Evolutionary conservation across 2,113 vertebrate species (phyloP), one percentile per base, ranked within the genome.

Genomic region (Mus spicilegus): DNA sequence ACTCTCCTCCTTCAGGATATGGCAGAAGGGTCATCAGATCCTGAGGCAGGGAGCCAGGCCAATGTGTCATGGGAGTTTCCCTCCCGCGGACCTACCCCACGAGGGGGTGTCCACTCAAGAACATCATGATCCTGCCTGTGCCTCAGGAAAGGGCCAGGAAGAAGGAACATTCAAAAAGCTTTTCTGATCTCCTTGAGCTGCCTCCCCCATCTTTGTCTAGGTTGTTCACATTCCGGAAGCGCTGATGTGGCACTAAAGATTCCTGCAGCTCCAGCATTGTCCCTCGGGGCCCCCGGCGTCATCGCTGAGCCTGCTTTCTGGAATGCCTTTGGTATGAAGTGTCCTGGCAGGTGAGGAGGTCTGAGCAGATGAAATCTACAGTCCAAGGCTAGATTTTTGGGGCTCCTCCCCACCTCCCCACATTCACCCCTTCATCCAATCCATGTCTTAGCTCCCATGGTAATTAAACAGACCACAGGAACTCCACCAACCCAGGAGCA

Each of bases 161-260:
- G 1, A 0, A 39, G 69, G 69, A 54, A n/a, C 54, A 19, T 56
- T 95, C 81, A 61, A 24, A 72, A 95, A 86, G 67, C n/a, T 65
- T 30, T 95, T 89, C 82, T 87, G 63, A 80, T 49, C 69, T 86
- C 30, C 46, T 7, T 0, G 39, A 69, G 63, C 7, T 13, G 16
- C 51, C 81, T 36, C 61, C 49, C 54, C 42, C 56, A 4, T 77
- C 2, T 33, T 65, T 28, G 91, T 92, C 93, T 90, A 92, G 92
- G 92, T 87, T 93, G 78, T 58, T 94, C 86, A 93, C 97, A 97
- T 97, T 97, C 97, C 91, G 5, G 94, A 97, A 96, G 97, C 93
- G 9, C 90, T 97, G 97, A 96, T 85, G 97, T 91, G 91, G 96
- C 94, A 97, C 96, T 94, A 91, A 97, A 67, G 94, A 97, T 91